Evolutionary conservation across 2,797 vertebrate genomes (phyloP).

Genomic region (Presbytis comata): DNA sequence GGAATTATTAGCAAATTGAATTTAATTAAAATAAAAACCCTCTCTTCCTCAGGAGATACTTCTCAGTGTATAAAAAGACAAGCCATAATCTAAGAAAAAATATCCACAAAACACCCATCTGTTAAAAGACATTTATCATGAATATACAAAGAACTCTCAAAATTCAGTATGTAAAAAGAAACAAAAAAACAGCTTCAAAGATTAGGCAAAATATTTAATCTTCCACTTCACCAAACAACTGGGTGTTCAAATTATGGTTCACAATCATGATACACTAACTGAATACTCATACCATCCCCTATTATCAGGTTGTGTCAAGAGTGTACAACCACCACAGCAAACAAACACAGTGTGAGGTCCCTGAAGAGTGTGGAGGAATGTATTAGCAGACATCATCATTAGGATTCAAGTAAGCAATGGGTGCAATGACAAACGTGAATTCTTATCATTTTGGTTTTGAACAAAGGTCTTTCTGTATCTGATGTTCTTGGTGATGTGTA

Average conservation of each 20-base stretch:
- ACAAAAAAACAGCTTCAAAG: neutral
- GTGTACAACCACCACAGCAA: neutral
- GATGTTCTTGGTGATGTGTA: neutral
- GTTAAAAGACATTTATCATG: neutral
- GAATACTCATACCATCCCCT: neutral
- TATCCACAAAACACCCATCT: neutral
- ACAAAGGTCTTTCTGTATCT: neutral
- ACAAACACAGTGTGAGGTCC: neutral
- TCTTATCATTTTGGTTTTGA: neutral
- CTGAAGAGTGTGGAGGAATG: neutral
- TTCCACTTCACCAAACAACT: neutral
- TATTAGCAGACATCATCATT: neutral
- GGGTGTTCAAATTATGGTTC: neutral
- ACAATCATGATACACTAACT: neutral
- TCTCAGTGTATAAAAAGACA: neutral
- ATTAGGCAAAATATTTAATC: neutral
- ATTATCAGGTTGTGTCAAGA: too few relatives aligned
- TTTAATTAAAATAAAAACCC: neutral
- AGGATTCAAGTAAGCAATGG: accelerated
- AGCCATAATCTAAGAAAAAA: neutral
- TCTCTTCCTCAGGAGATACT: neutral
- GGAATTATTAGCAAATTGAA: neutral
- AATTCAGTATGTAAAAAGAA: neutral
- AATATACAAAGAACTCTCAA: neutral
- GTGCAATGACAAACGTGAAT: neutral